phyloP scores from a whole-genome alignment of 1,140 invertebrate genomes.

The Hestina assimilis region DNA sequence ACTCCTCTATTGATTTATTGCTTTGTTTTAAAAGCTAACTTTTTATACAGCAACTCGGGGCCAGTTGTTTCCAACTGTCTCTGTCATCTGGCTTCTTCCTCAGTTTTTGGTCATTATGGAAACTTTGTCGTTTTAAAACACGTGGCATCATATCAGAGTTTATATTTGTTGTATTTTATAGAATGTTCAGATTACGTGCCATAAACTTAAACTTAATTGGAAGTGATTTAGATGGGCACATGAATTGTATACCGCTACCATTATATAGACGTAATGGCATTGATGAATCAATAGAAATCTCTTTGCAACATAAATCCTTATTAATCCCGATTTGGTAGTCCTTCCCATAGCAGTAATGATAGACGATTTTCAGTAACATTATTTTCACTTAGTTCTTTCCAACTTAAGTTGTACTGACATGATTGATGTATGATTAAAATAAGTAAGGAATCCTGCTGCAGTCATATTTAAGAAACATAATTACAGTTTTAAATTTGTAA shows the following conservation, averaged over 20 bases:
- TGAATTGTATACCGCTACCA: conserved; percentile 41
- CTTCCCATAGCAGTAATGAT: conserved; percentile 52
- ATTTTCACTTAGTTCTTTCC: neutral
- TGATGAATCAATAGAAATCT: conserved; percentile 36
- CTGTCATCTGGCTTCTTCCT: conserved; percentile 67
- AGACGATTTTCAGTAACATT: conserved; percentile 18
- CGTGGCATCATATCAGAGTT: conserved; percentile 12
- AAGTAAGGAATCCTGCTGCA: neutral
- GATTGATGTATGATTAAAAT: neutral
- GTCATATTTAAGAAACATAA: too few species aligned
- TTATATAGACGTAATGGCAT: conserved; percentile 29
- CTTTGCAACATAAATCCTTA: conserved; percentile 56
- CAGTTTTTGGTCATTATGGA: conserved; percentile 59
- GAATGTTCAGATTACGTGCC: neutral
- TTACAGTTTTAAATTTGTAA: neutral
- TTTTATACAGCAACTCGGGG: conserved; percentile 62
- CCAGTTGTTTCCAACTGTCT: conserved; percentile 73
- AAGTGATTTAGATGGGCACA: conserved; percentile 32
- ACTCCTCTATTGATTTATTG: conserved; percentile 71
- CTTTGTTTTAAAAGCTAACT: conserved; percentile 68
- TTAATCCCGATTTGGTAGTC: conserved; percentile 60
- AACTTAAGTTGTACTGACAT: neutral
- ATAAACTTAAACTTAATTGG: conserved; percentile 33
- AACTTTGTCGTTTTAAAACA: conserved; percentile 67
- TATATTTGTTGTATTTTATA: neutral